Evolutionary conservation across 2,113 vertebrate genomes (phyloP).

Genomic region (Zapus hudsonius): DNA sequence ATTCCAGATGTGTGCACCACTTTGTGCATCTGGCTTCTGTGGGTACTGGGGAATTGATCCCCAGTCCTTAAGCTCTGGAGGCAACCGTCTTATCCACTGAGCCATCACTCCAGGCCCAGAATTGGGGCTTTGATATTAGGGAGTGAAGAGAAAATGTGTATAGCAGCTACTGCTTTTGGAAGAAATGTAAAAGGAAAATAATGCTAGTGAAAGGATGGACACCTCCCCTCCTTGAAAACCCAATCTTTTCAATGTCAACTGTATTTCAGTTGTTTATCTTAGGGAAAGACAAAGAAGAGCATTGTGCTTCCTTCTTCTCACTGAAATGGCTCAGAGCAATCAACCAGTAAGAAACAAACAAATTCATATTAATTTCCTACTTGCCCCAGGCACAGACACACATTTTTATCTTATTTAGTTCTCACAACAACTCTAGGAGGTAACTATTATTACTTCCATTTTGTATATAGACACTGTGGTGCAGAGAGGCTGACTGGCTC

Average conservation of each 20-base stretch:
- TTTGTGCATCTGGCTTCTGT: no score
- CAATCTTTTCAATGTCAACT: not conserved
- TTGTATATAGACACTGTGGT: not conserved
- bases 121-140: not conserved
- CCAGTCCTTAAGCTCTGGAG: no score
- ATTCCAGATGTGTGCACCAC: no score
- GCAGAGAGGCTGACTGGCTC: constrained; percentile 43
- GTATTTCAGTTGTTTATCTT: not conserved
- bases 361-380: constrained; percentile 25
- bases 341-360: constrained; percentile 23
- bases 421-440: not conserved
- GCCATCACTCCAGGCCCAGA: no score
- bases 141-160: not conserved
- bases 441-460: constrained; percentile 12
- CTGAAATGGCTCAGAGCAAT: constrained; percentile 29
- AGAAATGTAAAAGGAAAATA: not conserved
- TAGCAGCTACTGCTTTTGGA: not conserved
- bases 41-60: no score
- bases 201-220: not conserved
- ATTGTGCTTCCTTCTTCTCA: not conserved
- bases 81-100: no score
- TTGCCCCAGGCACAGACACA: not conserved
- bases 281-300: not conserved
- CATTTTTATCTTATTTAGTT: constrained; percentile 50
- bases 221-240: not conserved